phyloP scores from a whole-genome alignment of 1,140 invertebrate genomes.

The Potamilus streckersoni region DNA sequence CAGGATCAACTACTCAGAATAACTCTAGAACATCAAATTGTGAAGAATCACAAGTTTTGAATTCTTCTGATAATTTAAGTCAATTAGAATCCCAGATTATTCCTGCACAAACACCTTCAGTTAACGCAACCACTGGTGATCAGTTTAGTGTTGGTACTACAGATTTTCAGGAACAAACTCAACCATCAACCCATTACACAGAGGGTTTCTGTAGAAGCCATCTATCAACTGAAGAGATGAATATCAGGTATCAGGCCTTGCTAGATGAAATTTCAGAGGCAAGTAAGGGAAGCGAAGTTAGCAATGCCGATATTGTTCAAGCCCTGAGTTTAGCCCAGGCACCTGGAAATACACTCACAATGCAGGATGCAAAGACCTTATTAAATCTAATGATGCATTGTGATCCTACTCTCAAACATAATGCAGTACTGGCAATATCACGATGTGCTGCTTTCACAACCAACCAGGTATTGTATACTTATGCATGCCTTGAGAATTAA shows the following conservation, averaged over 20 bases:
- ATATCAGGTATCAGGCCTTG: constrained; percentile 25
- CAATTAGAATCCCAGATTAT: too few relatives aligned
- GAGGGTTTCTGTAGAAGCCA: too few relatives aligned
- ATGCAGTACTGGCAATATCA: constrained; percentile 25
- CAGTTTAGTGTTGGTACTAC: too few relatives aligned
- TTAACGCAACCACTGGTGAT: too few relatives aligned
- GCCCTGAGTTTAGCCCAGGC: constrained; percentile 23
- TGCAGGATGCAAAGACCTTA: constrained; percentile 19
- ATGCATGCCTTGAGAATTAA: not conserved
- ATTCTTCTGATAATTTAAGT: too few relatives aligned
- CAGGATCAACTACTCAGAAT: too few relatives aligned
- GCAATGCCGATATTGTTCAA: constrained; percentile 17
- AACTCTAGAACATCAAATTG: too few relatives aligned
- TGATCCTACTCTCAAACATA: constrained; percentile 20
- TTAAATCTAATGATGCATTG: constrained; percentile 5
- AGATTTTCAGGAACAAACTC: too few relatives aligned
- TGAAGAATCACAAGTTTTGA: too few relatives aligned
- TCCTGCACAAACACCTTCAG: too few relatives aligned
- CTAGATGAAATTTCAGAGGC: constrained; percentile 11
- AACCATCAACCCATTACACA: too few relatives aligned
- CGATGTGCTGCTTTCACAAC: constrained; percentile 24
- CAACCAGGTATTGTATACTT: constrained; percentile 14
- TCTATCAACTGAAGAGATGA: constrained; percentile 8
- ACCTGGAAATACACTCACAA: constrained; percentile 21
- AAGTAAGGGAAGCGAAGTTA: constrained; percentile 12